Conservation (phyloP, 1,140 invertebrate species). For the Drosophila novamexicana region DNA sequence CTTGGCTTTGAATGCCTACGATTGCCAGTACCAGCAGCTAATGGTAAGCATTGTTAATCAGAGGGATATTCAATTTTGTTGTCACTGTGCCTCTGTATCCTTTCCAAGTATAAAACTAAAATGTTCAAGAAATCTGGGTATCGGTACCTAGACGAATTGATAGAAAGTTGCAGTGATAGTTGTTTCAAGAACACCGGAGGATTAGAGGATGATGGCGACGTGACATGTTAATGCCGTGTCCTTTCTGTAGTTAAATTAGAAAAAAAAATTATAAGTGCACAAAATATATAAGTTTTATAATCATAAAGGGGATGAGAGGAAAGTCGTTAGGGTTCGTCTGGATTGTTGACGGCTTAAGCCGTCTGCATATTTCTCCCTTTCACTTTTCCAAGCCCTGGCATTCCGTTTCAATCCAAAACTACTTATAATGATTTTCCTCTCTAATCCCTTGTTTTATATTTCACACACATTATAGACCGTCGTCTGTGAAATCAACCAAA, state of each 20-base stretch:
- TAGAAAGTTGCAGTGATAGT: constrained; percentile 41
- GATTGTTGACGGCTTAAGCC: constrained; percentile 21
- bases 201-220: constrained; percentile 47
- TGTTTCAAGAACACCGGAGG: constrained; percentile 36
- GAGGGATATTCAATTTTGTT: constrained; percentile 11
- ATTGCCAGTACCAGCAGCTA: constrained; percentile 75
- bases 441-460: constrained; percentile 20
- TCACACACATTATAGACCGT: constrained; percentile 38
- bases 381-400: constrained; percentile 14
- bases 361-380: constrained; percentile 11
- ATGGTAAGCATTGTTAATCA: constrained; percentile 59
- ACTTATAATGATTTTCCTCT: constrained; percentile 55
- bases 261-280: background rate
- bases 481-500: constrained; percentile 57
- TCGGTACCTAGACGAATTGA: constrained; percentile 61
- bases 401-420: constrained; percentile 34
- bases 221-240: constrained; percentile 18
- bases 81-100: background rate
- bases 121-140: constrained; percentile 72
- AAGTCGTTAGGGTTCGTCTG: constrained; percentile 46
- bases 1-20: constrained; percentile 64
- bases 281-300: background rate
- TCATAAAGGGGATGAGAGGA: constrained; percentile 28
- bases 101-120: constrained; percentile 59
- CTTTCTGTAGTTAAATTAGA: constrained; percentile 9